Percentiles rank a stretch among this genome's conserved stretches.
Conservation (phyloP, 1,140 invertebrate species). For the Aphis gossypii region DNA sequence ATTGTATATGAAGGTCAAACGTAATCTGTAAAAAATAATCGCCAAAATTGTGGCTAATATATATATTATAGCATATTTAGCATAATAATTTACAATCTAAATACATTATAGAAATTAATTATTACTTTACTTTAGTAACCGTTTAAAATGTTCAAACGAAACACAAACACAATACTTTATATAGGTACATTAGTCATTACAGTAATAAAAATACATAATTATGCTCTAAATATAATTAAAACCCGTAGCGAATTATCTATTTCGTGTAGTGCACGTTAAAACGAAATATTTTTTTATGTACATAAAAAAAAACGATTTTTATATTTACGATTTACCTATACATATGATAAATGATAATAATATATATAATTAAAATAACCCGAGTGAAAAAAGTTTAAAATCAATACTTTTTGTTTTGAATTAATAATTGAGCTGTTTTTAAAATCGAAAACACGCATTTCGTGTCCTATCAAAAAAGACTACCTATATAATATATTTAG, state of each 20-base stretch:
- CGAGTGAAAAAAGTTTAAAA: not conserved
- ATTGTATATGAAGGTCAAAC: not conserved
- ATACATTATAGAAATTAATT: not conserved
- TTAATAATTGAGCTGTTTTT: not conserved
- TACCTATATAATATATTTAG: not conserved
- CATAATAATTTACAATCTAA: not conserved
- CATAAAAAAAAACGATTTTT: no score
- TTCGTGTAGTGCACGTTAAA: not conserved
- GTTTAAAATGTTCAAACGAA: not conserved
- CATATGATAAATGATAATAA: no score
- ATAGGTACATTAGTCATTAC: not conserved
- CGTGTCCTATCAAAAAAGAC: not conserved
- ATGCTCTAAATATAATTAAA: not conserved
- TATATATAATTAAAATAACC: not conserved
- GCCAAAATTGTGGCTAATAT: not conserved
- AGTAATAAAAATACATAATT: not conserved
- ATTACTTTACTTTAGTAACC: not conserved
- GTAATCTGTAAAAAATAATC: not conserved
- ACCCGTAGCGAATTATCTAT: not conserved
- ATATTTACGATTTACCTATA: no score
- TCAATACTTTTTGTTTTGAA: not conserved
- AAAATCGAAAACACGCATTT: not conserved
- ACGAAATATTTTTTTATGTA: no score
- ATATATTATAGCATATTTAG: not conserved
- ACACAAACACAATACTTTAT: not conserved